Base-by-base conservation (phyloP, 1,140 invertebrate species). In the Pseudomyrmex sp. region DNA sequence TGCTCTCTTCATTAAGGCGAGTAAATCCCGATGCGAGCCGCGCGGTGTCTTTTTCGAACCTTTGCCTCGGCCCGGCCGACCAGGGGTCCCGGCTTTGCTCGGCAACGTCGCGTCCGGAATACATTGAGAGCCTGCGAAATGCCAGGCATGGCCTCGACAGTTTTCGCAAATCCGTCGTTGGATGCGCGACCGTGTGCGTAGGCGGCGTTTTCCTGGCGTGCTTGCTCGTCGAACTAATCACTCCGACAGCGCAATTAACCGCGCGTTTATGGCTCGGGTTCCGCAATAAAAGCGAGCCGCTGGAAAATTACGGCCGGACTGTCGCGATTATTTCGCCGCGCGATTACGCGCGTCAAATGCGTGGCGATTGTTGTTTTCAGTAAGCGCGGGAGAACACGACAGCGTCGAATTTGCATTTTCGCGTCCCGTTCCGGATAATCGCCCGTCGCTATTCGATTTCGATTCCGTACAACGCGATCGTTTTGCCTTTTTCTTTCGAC, bases 1-100 rank as follows among this genome's bases (percentile, higher is more conserved):
- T 85, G 87, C 83, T 90, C 73, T 89, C 73, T 89, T 91, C 85
- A 77, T 87, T 84, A 84, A 83, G 73, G 65, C 58, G 23, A 62
- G 35, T 75, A 75, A 82, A 73, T 63, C 69, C 58, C 48, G 26
- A n/a, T 46, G 35, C 35, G 35, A 35, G 35, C 35, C 35, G 35
- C 35, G 35, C 35, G 2, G 5, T 8, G 13, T 58, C 9, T 48
- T 35, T 68, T 56, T 56, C 48, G 13, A 68, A 46, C 68, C 61
- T 76, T 46, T 26, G 9, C 35, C 35, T 26, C 10, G 26, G 56
- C 10, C 5, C 20, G 12, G 58, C 18, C 61, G 76, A 61, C 59
- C 12, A 5, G 58, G n/a, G 4, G 5, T 35, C 58, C 4, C 26
- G 61, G 59, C 76, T 79, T 70, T 70, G 26, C 65, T 15, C 65